Evolutionary conservation across 2,113 vertebrate genomes (phyloP).

Genomic region (Progne subis): DNA sequence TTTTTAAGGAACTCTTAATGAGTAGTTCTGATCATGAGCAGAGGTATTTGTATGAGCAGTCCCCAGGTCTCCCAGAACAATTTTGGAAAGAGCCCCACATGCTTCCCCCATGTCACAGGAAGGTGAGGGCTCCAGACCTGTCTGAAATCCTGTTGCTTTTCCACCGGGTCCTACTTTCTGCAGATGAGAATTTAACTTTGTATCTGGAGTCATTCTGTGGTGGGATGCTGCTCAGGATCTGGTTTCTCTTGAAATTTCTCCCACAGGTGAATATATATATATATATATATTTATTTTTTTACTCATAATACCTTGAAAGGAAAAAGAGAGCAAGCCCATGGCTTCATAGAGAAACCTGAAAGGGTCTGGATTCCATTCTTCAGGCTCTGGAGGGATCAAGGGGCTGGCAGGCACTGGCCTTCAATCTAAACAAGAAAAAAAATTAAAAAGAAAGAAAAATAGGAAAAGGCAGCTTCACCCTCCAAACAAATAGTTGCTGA

Average conservation of each 20-base stretch:
- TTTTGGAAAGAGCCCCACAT: not conserved
- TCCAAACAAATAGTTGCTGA: constrained; percentile 36
- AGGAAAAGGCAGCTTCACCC: not conserved
- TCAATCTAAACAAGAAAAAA: not conserved
- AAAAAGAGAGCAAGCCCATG: not conserved
- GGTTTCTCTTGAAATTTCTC: not conserved
- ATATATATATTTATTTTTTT: too few relatives aligned
- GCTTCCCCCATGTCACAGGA: not conserved
- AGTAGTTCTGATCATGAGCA: not conserved
- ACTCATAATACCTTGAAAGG: not conserved
- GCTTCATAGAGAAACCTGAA: not conserved
- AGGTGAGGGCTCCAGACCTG: not conserved
- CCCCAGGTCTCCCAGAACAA: not conserved
- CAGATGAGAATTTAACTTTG: not conserved
- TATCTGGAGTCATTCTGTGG: not conserved
- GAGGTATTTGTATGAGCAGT: not conserved
- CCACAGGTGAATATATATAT: constrained; percentile 2
- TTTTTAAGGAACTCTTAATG: not conserved
- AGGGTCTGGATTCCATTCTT: not conserved
- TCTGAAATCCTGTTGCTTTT: not conserved
- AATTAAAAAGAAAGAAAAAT: not conserved
- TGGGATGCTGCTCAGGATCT: not conserved
- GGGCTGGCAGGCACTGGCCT: not conserved
- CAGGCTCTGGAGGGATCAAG: not conserved
- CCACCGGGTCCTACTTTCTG: not conserved